Evolutionary conservation across 2,113 vertebrate genomes (phyloP).

Genomic region (Sylvilagus bachmani): DNA sequence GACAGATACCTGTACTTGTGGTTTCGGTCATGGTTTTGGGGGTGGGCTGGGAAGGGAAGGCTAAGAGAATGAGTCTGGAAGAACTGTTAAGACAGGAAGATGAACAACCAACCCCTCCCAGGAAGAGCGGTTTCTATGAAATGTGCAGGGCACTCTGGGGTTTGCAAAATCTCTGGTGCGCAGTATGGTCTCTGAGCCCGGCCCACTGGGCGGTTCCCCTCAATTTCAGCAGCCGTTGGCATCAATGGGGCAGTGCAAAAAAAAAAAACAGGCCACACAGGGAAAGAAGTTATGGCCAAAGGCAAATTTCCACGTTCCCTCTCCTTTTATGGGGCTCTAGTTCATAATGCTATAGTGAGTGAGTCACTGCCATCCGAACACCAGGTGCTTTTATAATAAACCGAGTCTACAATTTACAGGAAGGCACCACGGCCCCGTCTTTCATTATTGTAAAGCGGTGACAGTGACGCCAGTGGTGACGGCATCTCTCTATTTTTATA

Average conservation of each 20-base stretch:
- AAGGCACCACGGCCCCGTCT: background rate
- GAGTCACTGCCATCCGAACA: background rate
- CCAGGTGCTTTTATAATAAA: background rate
- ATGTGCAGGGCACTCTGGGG: background rate
- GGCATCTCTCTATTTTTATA: slow-evolving; percentile 11
- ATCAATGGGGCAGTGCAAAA: slow-evolving; percentile 35
- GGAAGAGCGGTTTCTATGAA: background rate
- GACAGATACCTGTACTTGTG: background rate
- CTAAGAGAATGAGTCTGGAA: background rate
- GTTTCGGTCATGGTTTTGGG: background rate
- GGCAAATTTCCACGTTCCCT: background rate
- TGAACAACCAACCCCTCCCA: background rate
- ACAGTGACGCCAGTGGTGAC: background rate
- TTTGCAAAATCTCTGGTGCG: slow-evolving; percentile 52
- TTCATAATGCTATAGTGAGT: background rate
- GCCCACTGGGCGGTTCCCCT: background rate
- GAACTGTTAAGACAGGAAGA: background rate
- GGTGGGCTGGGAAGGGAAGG: background rate
- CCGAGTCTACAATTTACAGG: background rate
- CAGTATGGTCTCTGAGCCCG: background rate
- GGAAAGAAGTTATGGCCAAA: slow-evolving; percentile 4
- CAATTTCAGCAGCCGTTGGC: background rate
- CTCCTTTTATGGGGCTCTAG: background rate
- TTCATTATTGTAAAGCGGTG: slow-evolving; percentile 51
- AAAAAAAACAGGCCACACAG: slow-evolving; percentile 18